These are phyloP conservation scores for Gallinago stenura DNA, from an alignment of 2,797 vertebrate genomes.

Conservation along the genomic window DNA sequence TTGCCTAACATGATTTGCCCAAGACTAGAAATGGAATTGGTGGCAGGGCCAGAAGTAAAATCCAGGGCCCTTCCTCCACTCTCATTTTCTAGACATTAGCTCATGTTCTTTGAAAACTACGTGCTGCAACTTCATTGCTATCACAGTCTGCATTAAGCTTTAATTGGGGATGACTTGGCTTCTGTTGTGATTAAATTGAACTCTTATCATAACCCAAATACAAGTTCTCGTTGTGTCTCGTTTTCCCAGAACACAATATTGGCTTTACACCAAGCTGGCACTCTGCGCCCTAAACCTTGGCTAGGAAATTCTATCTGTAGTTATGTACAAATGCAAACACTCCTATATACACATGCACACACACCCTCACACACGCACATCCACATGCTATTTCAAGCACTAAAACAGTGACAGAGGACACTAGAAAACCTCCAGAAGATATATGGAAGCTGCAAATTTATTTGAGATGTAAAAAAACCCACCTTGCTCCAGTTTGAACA, in stretches of 20 bases:
- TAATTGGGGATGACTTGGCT: constrained; percentile 8
- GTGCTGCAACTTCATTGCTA: neutral
- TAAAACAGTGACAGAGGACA: neutral
- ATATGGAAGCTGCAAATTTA: neutral
- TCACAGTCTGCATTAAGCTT: neutral
- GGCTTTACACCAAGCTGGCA: constrained; percentile 30
- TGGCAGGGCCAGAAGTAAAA: neutral
- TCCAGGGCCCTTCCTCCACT: neutral
- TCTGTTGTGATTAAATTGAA: neutral
- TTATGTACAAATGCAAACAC: neutral
- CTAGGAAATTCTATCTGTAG: neutral
- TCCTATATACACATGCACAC: neutral
- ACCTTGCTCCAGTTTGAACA: neutral
- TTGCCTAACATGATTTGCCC: neutral
- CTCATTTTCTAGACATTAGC: constrained; percentile 25
- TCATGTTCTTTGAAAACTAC: constrained; percentile 25
- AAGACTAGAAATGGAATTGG: neutral
- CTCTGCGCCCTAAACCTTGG: neutral
- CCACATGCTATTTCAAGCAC: neutral
- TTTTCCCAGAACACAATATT: constrained; percentile 68
- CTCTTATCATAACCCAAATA: constrained; percentile 33
- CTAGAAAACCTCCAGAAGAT: neutral
- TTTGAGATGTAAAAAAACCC: neutral
- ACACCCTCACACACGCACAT: neutral
- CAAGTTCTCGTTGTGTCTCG: neutral